phyloP scores from a whole-genome alignment of 2,797 vertebrate species.

The Manis crassicaudata region DNA sequence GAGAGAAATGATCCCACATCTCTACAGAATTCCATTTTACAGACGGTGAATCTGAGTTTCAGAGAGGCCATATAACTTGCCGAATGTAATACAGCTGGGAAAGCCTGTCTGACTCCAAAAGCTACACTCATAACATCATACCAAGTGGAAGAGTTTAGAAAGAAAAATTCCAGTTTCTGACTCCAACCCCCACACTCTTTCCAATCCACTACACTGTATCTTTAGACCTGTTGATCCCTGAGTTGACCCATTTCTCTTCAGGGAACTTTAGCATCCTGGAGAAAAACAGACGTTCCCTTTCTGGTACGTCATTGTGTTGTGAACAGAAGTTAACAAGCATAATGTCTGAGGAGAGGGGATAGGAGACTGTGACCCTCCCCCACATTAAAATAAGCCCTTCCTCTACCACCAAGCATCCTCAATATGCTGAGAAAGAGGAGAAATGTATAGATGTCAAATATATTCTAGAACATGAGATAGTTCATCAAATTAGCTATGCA shows the following conservation, averaged over 20 bases:
- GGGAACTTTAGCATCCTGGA: neutral
- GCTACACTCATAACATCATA: neutral
- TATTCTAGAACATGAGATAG: neutral
- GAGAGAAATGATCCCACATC: neutral
- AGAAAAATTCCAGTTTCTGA: neutral
- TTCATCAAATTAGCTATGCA: neutral
- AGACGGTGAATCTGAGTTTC: neutral
- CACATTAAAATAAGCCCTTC: neutral
- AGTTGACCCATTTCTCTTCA: neutral
- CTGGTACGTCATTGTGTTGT: neutral
- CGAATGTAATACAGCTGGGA: neutral
- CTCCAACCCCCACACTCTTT: neutral
- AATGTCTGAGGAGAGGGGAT: neutral
- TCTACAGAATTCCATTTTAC: neutral
- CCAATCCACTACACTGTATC: neutral
- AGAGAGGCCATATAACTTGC: neutral
- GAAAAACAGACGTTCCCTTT: conserved; percentile 14
- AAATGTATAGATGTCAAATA: neutral
- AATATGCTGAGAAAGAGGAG: neutral
- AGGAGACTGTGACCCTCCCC: neutral
- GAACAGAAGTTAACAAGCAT: neutral
- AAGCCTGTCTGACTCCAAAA: neutral
- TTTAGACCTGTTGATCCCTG: neutral
- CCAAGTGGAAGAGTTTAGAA: neutral
- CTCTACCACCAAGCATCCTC: neutral